Evolutionary conservation across 2,888 invertebrate genomes (phyloP), one percentile per base, ranked within the genome.

Genomic region (Blastobasis adustella): DNA sequence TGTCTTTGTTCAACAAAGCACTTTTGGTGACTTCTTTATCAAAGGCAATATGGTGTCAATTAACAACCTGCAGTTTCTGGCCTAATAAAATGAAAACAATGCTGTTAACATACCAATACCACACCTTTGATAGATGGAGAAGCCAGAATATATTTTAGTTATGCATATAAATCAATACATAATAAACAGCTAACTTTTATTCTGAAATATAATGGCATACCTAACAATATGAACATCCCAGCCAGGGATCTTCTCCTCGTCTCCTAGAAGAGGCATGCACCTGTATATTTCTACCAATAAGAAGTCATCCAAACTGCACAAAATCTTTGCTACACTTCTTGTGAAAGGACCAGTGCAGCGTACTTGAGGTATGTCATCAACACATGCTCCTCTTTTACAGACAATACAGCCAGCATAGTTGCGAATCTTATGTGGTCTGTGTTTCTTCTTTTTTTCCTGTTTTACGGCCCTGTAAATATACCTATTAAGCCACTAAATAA

Each of bases 261-360:
- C 73, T 0, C 86, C 86, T 40, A 86, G 54, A 0, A 86, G 59
- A 0, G 86, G 86, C 84, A 86, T 86, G 61, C 84, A 82, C 54
- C 79, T 67, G 57, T 86, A 86, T 1, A 66, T 58, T 57, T 86
- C 86, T 23, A 80, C 57, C 9, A 86, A 66, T 4, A 72, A 67
- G 51, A 83, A 74, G 5, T 77, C 58, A 38, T 61, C 62, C 6
- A 69, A 52, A 8, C 57, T 47, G 5, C 69, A 58, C 9, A 70
- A 46, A 10, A 67, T 51, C 50, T 66, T 76, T 3, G 66, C 62
- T 9, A 75, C 54, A 53, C 74, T 75, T 40, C 84, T 71, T 8
- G 86, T 84, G 3, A 79, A 49, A 23, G 62, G 54, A 8, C 56
- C 52, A 5, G 51, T 23, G 39, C 55, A 57, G 36, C 57, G 54